phyloP scores from a whole-genome alignment of 2,888 invertebrate species.

The Drosophila barbarae region DNA sequence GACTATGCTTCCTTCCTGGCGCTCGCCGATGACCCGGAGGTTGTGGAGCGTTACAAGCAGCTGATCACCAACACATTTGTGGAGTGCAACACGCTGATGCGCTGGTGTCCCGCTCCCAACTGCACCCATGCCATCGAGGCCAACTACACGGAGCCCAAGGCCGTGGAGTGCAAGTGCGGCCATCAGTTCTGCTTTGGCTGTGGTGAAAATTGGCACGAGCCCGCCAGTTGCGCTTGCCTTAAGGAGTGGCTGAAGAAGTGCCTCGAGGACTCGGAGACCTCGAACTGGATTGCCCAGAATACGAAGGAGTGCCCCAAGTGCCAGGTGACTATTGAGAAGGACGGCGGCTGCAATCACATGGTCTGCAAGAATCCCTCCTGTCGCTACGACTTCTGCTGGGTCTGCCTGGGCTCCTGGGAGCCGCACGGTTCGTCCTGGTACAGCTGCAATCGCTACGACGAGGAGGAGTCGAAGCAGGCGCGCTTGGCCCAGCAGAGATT shows the following conservation, averaged over 20 bases:
- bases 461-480: constrained; percentile 97
- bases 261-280: constrained; percentile 99
- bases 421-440: constrained; percentile 99
- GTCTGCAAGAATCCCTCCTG: constrained; percentile 98
- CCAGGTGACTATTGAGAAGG: constrained; percentile 96
- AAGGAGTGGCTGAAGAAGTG: constrained; percentile 99
- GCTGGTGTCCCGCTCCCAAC: constrained; percentile 99
- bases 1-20: constrained; percentile 98
- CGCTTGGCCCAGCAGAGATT: constrained; percentile 97
- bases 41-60: constrained; percentile 96
- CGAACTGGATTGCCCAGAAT: constrained; percentile 99
- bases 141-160: constrained; percentile 92
- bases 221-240: constrained; percentile 94
- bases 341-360: constrained; percentile 99
- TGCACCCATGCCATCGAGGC: constrained; percentile 97
- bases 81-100: constrained; percentile 96
- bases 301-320: constrained; percentile 99
- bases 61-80: constrained; percentile 99
- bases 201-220: constrained; percentile 99
- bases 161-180: constrained; percentile 94
- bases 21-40: constrained; percentile 90
- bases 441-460: constrained; percentile 98
- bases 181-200: constrained; percentile 98
- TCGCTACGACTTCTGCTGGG: constrained; percentile 99
- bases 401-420: constrained; percentile 98